These are phyloP conservation scores for Cyanistes caeruleus DNA, from an alignment of 2,113 vertebrate genomes.

Conservation along the genomic window DNA sequence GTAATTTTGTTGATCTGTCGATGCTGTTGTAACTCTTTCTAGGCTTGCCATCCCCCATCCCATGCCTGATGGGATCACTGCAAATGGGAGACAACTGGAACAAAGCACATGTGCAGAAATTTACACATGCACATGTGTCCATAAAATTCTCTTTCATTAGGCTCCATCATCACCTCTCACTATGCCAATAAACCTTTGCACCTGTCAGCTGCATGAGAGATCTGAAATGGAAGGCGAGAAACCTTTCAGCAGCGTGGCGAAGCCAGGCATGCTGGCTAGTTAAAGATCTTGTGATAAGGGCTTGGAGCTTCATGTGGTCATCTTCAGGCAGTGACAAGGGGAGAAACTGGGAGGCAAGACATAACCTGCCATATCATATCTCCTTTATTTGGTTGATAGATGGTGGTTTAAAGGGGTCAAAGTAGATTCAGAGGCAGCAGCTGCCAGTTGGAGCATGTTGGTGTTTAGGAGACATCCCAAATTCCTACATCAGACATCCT, in stretches of 20 bases:
- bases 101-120: not conserved
- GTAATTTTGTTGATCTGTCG: not conserved
- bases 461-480: not conserved
- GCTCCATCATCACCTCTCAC: not conserved
- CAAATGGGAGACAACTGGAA: not conserved
- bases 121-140: fast-evolving
- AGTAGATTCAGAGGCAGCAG: not conserved
- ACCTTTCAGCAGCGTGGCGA: not conserved
- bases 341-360: not conserved
- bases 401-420: not conserved
- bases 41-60: not conserved
- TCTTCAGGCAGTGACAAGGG: not conserved
- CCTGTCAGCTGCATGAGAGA: not conserved
- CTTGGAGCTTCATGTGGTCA: not conserved
- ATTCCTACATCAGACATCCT: not conserved
- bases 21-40: not conserved
- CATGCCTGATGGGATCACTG: not conserved
- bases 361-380: not conserved
- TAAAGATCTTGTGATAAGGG: not conserved
- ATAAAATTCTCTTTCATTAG: not conserved
- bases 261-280: not conserved
- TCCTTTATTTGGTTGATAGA: not conserved
- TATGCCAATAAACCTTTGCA: not conserved
- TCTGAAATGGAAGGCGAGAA: not conserved
- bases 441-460: not conserved